Conservation (phyloP, 2,113 vertebrate species). For the Myrmophylax atrothorax region DNA sequence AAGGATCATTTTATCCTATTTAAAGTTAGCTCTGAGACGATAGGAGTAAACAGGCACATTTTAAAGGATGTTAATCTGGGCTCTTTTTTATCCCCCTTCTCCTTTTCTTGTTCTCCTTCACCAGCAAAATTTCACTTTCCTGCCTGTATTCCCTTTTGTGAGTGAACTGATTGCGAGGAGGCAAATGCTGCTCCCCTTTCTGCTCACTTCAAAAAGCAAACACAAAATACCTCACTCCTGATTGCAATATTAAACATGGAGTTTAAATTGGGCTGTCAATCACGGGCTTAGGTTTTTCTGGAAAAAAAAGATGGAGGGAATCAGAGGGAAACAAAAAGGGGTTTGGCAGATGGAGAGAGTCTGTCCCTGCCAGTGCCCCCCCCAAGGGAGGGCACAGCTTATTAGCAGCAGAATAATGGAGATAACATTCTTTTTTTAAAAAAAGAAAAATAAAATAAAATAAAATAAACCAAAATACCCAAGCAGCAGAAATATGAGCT, state of each 20-base stretch:
- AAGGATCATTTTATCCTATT: slow-evolving; percentile 63
- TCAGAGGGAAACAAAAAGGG: not conserved
- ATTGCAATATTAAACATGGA: not conserved
- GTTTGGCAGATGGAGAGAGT: not conserved
- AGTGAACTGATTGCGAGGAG: slow-evolving; percentile 2
- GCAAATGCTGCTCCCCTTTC: slow-evolving; percentile 7
- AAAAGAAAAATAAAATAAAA: not conserved
- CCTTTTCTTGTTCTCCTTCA: not conserved
- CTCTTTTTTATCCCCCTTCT: not conserved
- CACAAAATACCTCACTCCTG: not conserved
- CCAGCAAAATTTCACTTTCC: not conserved
- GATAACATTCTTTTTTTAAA: not conserved
- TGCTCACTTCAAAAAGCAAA: slow-evolving; percentile 12
- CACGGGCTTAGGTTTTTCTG: not conserved
- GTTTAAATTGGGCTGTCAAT: not conserved
- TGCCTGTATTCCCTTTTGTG: not conserved
- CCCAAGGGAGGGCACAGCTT: not conserved
- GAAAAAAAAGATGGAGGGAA: not conserved
- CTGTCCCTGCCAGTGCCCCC: not conserved
- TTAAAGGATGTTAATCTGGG: slow-evolving; percentile 33
- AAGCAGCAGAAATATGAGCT: not conserved
- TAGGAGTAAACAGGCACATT: slow-evolving; percentile 62
- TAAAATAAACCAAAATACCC: no score
- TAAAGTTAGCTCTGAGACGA: slow-evolving; percentile 50
- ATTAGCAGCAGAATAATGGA: not conserved